Evolutionary conservation across 2,113 vertebrate genomes (phyloP), one percentile per base, ranked within the genome.

Genomic region (Anarhynchus alexandrinus): DNA sequence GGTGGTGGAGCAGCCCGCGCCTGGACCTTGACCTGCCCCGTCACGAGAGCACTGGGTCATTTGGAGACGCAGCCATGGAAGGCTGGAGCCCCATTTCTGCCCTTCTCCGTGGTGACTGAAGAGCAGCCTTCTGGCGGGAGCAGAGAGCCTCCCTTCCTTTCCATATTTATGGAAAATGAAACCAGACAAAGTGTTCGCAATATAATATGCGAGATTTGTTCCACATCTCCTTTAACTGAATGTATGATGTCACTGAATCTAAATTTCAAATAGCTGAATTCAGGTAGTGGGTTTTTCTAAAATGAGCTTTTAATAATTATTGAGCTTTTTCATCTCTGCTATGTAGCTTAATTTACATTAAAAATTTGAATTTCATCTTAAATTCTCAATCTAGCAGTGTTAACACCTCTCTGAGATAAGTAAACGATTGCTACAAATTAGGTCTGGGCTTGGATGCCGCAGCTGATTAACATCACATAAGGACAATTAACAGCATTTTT

Each of bases 241-340:
- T 47, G 25, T 40, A 7, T 40, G 45, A 45, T 43, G 57, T 58
- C 70, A 8, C 64, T 23, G 27, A 20, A 81, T 77, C 85, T 93
- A 11, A 78, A 76, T 90, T 57, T n/a, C 85, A 69, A 77, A 40
- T 43, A 54, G 72, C 45, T 84, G 32, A 61, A 58, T 69, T 67
- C 82, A 52, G 85, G 83, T 87, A 86, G 25, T 47, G 69, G 40
- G 4, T 67, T 70, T 52, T 74, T 65, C 51, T 82, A 36, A 89
- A 69, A 71, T 30, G 77, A 91, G 91, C 79, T 93, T 88, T 84
- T 85, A 93, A 83, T 83, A 90, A 76, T 82, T 92, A 69, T n/a
- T 76, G 86, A 87, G 67, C 54, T 71, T 79, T 70, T 80, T 62
- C 25, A 69, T 86, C 86, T 90, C 82, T 74, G 77, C 72, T 43